Base-by-base conservation (phyloP, 2,113 vertebrate genomes). In the Tychaedon coryphoeus region DNA sequence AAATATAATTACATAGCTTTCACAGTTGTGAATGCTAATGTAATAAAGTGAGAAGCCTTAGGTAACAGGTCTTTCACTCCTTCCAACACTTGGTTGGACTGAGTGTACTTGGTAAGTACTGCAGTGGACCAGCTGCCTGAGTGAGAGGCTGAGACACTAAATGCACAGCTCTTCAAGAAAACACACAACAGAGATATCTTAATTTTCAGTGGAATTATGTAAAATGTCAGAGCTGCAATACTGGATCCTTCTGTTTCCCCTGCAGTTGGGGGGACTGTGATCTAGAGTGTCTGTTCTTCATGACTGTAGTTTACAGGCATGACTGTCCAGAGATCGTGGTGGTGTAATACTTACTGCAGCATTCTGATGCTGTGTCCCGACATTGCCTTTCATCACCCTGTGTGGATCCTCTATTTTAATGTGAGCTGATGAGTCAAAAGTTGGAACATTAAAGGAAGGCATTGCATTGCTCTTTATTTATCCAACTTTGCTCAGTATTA, bases 21-120 rank as follows among this genome's bases (percentile, higher is more conserved):
- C 0, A 1, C 0, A 1, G 26, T 31, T 5, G 2, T 31, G 33
- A 53, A 19, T 50, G 31, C 31, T 65, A 33, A 18, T 6, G 20
- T 28, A 18, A 9, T 19, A 9, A 56, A 61, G 40, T 6, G 48
- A 75, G 65, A 33, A 20, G 4, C 40, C 62, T 72, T 57, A 40
- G 56, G 10, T 56, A 34, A 22, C 9, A 25, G 42, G 33, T 54
- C 33, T 88, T 78, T 29, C 5, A 1, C 45, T 43, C 26, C n/a
- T 51, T 8, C 38, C 38, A 38, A 3, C n/a, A 1, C 33, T 31
- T 17, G 40, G 29, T 28, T 17, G 36, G n/a, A 9, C 31, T 45
- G 43, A 33, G 28, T 6, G 7, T 20, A 9, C 22, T 15, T 20
- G 16, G 18, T 8, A 20, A 34, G 45, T 8, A 1, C 33, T 60